Conservation (phyloP, 2,113 vertebrate genomes). For the Ceyx melanurus region DNA sequence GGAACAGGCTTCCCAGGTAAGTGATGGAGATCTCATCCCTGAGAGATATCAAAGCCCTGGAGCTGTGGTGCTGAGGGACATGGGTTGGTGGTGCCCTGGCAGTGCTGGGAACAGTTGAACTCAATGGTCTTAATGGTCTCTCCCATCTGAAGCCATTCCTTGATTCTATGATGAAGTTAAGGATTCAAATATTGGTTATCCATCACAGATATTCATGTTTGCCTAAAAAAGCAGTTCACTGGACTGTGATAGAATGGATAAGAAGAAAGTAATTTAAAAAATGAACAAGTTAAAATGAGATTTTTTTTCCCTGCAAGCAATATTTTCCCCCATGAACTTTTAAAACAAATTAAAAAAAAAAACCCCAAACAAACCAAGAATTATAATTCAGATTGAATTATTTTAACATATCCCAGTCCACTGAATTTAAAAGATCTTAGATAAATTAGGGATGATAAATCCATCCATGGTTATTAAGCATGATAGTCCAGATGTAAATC, state of each 20-base stretch:
- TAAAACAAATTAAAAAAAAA: background rate
- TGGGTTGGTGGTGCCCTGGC: background rate
- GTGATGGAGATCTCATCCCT: background rate
- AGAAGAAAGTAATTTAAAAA: background rate
- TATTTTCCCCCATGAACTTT: background rate
- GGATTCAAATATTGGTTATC: background rate
- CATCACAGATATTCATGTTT: background rate
- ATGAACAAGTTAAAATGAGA: background rate
- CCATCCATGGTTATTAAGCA: background rate
- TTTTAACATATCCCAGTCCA: background rate
- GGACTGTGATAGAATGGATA: background rate
- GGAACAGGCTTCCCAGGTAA: background rate
- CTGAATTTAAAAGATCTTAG: background rate
- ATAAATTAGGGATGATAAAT: background rate
- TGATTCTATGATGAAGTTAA: background rate
- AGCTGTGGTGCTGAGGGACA: background rate
- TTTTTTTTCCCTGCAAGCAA: background rate
- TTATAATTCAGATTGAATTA: background rate
- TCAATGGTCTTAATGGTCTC: background rate
- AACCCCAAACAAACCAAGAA: background rate
- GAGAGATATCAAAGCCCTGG: background rate
- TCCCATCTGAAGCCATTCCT: background rate
- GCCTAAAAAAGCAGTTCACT: background rate
- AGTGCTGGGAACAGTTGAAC: background rate
- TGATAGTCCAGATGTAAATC: background rate